A percentile compares a stretch with the other conserved stretches of the same genome.
Evolutionary conservation across 2,888 invertebrate species (phyloP).

Genomic region (Spodoptera picta): DNA sequence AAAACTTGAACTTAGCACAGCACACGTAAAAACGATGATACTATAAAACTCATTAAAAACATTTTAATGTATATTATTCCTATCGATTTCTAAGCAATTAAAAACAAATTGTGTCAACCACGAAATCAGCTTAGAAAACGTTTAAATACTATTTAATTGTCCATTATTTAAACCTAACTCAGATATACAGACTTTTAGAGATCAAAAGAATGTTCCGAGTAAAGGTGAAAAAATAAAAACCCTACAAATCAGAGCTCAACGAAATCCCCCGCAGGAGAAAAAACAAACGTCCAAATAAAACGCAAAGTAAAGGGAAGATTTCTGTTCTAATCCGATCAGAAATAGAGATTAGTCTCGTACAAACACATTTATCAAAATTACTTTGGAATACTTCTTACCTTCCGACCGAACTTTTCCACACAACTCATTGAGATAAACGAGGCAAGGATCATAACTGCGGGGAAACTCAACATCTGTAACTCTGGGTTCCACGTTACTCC

Average conservation of each 20-base stretch:
- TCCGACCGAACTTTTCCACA: slow-evolving; percentile 76
- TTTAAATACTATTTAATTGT: not conserved
- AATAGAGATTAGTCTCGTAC: slow-evolving; percentile 43
- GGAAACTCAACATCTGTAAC: slow-evolving; percentile 74
- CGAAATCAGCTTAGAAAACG: too few relatives aligned
- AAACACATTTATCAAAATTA: slow-evolving; percentile 55
- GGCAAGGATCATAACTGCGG: slow-evolving; percentile 74
- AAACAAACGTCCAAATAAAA: slow-evolving; percentile 37
- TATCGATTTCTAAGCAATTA: too few relatives aligned
- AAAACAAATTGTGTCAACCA: too few relatives aligned
- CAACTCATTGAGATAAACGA: slow-evolving; percentile 71
- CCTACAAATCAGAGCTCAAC: slow-evolving; percentile 24
- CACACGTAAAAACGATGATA: too few relatives aligned
- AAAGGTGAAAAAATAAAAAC: slow-evolving; percentile 23
- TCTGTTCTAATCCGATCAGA: slow-evolving; percentile 47
- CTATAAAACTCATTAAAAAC: too few relatives aligned
- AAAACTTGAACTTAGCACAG: too few relatives aligned
- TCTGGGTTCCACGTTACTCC: slow-evolving; percentile 75
- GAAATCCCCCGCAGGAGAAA: slow-evolving; percentile 14
- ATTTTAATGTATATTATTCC: too few relatives aligned
- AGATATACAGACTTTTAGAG: not conserved
- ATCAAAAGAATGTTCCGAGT: slow-evolving; percentile 14
- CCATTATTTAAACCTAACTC: not conserved
- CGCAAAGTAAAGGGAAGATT: slow-evolving; percentile 30
- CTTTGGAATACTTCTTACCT: slow-evolving; percentile 64